phyloP scores from a whole-genome alignment of 2,113 vertebrate genomes.

The Maylandia zebra region DNA sequence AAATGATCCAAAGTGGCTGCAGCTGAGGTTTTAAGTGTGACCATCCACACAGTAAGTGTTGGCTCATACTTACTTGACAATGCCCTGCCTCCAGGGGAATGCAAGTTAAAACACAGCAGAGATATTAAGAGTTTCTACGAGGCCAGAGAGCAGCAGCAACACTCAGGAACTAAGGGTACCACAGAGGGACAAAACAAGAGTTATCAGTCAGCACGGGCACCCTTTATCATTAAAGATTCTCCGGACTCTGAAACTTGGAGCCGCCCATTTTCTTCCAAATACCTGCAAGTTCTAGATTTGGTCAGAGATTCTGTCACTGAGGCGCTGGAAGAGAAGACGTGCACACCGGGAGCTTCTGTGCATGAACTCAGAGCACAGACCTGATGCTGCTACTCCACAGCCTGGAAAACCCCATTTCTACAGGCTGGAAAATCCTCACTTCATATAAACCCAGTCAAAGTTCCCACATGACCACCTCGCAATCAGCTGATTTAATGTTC shows the following conservation, averaged over 20 bases:
- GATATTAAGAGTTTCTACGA: slow-evolving; percentile 74
- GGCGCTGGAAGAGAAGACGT: rapidly evolving
- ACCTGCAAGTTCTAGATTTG: rapidly evolving
- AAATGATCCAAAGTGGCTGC: background rate
- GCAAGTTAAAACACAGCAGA: slow-evolving; percentile 94
- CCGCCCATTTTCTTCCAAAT: background rate
- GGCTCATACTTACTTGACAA: slow-evolving; percentile 89
- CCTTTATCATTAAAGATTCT: background rate
- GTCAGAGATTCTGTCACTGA: background rate
- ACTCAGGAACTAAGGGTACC: slow-evolving; percentile 38
- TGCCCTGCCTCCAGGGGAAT: slow-evolving; percentile 97
- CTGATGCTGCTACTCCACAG: background rate
- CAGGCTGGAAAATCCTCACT: background rate
- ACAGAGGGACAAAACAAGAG: background rate
- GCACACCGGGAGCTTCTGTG: background rate
- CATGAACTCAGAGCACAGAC: background rate
- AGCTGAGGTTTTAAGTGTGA: background rate
- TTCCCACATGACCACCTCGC: background rate
- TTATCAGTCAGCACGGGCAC: rapidly evolving
- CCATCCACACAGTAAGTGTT: background rate
- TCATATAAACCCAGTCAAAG: background rate
- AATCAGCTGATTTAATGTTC: background rate
- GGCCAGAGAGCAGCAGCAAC: background rate
- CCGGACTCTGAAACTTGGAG: background rate
- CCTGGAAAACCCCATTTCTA: background rate